Base-by-base conservation (phyloP, 2,797 vertebrate species). In the Erpetoichthys calabaricus region DNA sequence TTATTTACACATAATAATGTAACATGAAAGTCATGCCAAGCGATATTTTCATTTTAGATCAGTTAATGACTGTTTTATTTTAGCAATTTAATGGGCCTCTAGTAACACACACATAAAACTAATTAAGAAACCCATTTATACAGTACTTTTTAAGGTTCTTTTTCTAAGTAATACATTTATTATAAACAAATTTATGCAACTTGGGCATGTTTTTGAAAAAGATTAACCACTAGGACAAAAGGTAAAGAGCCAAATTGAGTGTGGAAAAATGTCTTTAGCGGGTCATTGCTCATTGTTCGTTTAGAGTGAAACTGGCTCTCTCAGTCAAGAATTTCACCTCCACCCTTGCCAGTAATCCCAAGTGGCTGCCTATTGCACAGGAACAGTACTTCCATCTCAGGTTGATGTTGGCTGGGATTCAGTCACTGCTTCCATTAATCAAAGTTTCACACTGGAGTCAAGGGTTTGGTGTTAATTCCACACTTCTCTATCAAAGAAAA, bases 241-340 rank as follows among this genome's bases (percentile, higher is more conserved):
- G 46, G 42, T 41, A 8, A n/a, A 9, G 9, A 41, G 52, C 6
- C 5, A 25, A 4, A 42, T 42, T 41, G 53, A 54, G 44, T 42
- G 5, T 43, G 53, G 53, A 54, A 54, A 41, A 7, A 7, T 43
- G 42, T 54, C 25, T 43, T 43, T 7, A 42, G 8, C 41, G 4
- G 53, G 53, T 54, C 53, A 54, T 54, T 43, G 41, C 52, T 58
- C n/a, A 6, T 10, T 25, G 51, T 57, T 45, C 41, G n/a, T 61
- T 45, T 7, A 9, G 8, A 50, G 43, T 58, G 44, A 44, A 10
- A 41, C 45, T n/a, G 49, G 51, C 47, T 56, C 53, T 42, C 47
- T n/a, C 47, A 7, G 25, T 5, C 4, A 47, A 51, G 57, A 54
- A 47, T 10, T 7, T 55, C 56, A 4, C 47, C n/a, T 46, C 4